Conservation (phyloP, 2,113 vertebrate species). For the Ciconia boyciana region DNA sequence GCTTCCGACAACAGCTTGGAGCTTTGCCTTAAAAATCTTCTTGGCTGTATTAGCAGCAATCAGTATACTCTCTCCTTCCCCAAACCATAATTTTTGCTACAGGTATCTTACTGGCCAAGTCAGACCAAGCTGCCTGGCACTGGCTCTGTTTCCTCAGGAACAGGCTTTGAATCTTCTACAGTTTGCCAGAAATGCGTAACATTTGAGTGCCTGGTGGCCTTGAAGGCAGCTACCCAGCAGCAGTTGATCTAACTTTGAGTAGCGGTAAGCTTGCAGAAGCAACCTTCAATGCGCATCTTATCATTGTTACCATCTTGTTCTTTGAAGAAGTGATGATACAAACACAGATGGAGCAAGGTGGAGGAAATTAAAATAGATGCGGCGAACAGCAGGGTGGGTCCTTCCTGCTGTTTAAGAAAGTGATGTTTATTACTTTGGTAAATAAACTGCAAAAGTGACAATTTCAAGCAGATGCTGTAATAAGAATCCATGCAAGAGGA, state of each 20-base stretch:
- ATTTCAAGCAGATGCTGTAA: not conserved
- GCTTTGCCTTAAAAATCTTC: not conserved
- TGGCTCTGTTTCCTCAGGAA: not conserved
- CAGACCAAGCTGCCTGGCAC: not conserved
- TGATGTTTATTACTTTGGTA: not conserved
- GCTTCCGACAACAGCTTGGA: not conserved
- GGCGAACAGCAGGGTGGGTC: not conserved
- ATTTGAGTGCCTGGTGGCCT: not conserved
- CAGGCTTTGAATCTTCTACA: not conserved
- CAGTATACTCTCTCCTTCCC: not conserved
- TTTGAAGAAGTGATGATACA: not conserved
- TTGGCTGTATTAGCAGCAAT: not conserved
- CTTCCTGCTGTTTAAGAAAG: not conserved
- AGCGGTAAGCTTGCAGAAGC: not conserved
- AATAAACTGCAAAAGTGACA: not conserved
- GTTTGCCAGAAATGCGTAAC: rapidly evolving
- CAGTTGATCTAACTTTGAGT: not conserved
- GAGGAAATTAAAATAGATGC: not conserved
- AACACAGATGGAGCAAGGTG: not conserved
- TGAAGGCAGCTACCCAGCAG: not conserved
- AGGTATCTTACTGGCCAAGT: not conserved
- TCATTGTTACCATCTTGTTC: not conserved
- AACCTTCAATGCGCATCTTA: not conserved
- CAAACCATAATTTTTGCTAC: not conserved
- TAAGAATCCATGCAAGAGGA: not conserved